A percentile compares a stretch with the other conserved stretches of the same genome.
Conservation (phyloP, 2,888 invertebrate genomes). For the Meiosimyza platycephala region DNA sequence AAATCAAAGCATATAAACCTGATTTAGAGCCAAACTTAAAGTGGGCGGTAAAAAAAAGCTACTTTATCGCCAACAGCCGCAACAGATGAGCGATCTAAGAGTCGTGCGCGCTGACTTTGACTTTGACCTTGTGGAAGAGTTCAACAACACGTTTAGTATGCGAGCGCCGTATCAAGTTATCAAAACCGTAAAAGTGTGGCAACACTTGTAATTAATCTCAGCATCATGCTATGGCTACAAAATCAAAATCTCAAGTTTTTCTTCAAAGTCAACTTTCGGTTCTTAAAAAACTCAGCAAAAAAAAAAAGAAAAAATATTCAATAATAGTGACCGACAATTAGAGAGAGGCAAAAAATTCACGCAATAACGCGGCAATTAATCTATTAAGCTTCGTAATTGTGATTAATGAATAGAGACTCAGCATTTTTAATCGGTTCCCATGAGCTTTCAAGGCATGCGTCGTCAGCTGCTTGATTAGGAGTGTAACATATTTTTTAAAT, state of each 20-base stretch:
- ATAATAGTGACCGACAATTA: not conserved
- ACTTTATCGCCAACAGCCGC: not conserved
- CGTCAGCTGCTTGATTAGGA: not conserved
- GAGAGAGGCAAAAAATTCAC: not conserved
- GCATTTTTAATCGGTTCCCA: not conserved
- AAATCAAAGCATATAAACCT: not conserved
- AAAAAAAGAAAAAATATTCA: not conserved
- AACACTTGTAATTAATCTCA: not conserved
- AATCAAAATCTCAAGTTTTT: too few relatives aligned
- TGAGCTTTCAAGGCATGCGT: not conserved
- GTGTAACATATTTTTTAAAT: not conserved
- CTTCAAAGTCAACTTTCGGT: too few relatives aligned
- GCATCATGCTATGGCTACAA: too few relatives aligned
- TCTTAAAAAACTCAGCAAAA: not conserved
- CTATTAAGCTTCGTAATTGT: conserved; percentile 22
- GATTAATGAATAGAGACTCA: conserved; percentile 22
- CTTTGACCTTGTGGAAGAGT: conserved; percentile 17
- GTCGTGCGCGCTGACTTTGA: conserved; percentile 7
- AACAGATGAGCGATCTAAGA: not conserved
- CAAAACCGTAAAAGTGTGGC: not conserved
- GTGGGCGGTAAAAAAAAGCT: conserved; percentile 11
- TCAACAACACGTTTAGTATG: not conserved
- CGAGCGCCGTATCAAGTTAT: not conserved
- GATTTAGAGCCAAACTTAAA: conserved; percentile 10
- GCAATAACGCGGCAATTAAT: conserved; percentile 13